Percentiles rank a stretch among this genome's conserved stretches.
phyloP scores from a whole-genome alignment of 2,113 vertebrate genomes.

The Mastomys coucha region DNA sequence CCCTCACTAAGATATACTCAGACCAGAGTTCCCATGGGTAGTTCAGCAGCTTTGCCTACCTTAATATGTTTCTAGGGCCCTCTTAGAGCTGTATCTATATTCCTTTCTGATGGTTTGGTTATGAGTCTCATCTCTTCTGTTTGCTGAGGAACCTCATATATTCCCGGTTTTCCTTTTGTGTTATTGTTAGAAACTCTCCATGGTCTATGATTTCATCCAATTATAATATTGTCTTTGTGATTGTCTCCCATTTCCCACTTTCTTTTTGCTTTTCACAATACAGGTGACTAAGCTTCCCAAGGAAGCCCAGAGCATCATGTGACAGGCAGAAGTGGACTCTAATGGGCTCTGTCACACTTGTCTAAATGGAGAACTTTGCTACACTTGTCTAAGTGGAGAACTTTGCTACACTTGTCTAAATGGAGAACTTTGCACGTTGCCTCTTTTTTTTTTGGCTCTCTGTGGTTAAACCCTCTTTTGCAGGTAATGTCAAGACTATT shows the following conservation, averaged over 20 bases:
- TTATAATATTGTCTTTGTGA: not conserved
- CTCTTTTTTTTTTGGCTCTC: not conserved
- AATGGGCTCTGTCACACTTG: not conserved
- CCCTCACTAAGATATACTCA: not conserved
- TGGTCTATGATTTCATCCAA: not conserved
- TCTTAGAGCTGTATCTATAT: not conserved
- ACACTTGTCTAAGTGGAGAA: not conserved
- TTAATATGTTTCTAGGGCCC: not conserved
- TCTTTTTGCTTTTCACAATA: not conserved
- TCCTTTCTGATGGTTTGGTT: not conserved
- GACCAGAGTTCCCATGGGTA: not conserved
- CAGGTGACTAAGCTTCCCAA: not conserved
- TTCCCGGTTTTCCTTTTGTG: not conserved
- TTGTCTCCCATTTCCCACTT: not conserved
- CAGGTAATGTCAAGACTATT: constrained; percentile 59
- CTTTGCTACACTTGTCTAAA: not conserved
- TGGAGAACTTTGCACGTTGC: too few relatives aligned
- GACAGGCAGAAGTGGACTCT: not conserved
- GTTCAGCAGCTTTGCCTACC: not conserved
- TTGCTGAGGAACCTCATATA: not conserved
- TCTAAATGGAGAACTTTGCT: not conserved
- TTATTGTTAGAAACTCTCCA: not conserved
- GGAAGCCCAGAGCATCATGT: not conserved
- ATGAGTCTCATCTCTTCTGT: not conserved
- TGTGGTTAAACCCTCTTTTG: constrained; percentile 10